Evolutionary conservation across 2,113 vertebrate species (phyloP).

Genomic region (Ophiodon elongatus): DNA sequence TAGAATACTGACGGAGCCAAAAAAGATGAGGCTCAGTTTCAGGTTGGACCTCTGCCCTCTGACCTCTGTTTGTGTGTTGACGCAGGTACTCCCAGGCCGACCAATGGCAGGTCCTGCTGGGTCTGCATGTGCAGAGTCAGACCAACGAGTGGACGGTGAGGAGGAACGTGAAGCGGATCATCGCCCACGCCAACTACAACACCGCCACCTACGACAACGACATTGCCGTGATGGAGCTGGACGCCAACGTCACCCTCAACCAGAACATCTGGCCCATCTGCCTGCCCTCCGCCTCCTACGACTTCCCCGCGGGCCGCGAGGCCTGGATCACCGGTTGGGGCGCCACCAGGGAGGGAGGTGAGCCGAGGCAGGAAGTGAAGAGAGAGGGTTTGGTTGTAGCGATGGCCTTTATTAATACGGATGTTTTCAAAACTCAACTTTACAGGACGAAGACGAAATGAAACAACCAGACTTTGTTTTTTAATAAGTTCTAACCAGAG

Average conservation of each 20-base stretch:
- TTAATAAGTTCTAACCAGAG: too few relatives aligned
- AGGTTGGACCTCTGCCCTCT: too few relatives aligned
- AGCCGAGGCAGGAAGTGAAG: constrained; percentile 3
- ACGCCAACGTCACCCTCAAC: constrained; percentile 65
- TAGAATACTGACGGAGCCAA: too few relatives aligned
- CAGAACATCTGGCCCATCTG: constrained; percentile 82
- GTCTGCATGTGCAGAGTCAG: constrained; percentile 84
- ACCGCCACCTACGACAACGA: constrained; percentile 60
- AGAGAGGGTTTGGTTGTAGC: too few relatives aligned
- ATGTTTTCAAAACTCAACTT: too few relatives aligned
- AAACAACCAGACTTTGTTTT: too few relatives aligned
- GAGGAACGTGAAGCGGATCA: constrained; percentile 68
- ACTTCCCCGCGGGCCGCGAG: constrained; percentile 69
- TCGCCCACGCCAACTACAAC: constrained; percentile 66
- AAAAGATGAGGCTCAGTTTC: too few relatives aligned
- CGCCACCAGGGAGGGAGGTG: constrained; percentile 73
- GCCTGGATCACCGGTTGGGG: constrained; percentile 84
- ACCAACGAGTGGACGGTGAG: constrained; percentile 50
- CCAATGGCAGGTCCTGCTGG: constrained; percentile 87
- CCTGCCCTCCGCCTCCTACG: constrained; percentile 70
- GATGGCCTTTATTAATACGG: too few relatives aligned
- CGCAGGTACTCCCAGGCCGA: constrained; percentile 68
- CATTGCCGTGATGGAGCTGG: constrained; percentile 82
- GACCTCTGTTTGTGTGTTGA: background rate
- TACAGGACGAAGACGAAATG: too few relatives aligned